Conservation (phyloP, 2,113 vertebrate species). For the Gambusia affinis region DNA sequence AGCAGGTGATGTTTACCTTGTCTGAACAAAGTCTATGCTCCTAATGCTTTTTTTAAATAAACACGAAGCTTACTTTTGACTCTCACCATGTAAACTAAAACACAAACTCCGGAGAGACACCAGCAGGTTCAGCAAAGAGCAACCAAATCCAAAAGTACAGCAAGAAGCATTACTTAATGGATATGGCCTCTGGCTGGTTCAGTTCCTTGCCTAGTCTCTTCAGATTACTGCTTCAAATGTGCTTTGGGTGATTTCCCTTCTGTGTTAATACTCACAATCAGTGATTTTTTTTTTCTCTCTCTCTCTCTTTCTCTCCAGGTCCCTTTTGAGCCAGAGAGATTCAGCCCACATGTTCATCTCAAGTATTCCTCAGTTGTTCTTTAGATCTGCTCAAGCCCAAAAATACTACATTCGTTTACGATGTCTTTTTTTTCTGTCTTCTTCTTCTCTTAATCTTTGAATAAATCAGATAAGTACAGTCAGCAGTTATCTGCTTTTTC, state of each 20-base stretch:
- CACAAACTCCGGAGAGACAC: background rate
- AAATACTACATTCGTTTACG: background rate
- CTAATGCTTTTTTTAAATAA: background rate
- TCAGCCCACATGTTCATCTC: background rate
- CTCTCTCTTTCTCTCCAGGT: background rate
- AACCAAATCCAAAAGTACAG: background rate
- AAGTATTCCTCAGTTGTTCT: background rate
- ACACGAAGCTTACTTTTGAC: background rate
- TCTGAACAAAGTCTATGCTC: background rate
- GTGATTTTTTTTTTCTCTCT: background rate
- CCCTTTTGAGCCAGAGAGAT: background rate
- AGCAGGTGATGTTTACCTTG: too few relatives aligned
- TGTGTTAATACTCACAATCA: background rate
- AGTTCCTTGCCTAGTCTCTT: background rate
- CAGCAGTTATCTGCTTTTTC: background rate
- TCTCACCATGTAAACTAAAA: background rate
- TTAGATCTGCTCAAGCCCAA: background rate
- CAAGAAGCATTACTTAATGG: background rate
- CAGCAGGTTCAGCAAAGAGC: background rate
- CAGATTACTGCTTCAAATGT: constrained; percentile 5
- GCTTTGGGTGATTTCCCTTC: background rate
- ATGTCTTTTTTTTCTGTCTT: background rate
- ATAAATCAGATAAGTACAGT: background rate
- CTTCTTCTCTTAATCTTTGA: background rate
- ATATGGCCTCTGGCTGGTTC: background rate